A percentile compares a stretch with the other conserved stretches of the same genome.
phyloP scores from a whole-genome alignment of 2,797 vertebrate genomes.

The Cynodonichthys magdalenae region DNA sequence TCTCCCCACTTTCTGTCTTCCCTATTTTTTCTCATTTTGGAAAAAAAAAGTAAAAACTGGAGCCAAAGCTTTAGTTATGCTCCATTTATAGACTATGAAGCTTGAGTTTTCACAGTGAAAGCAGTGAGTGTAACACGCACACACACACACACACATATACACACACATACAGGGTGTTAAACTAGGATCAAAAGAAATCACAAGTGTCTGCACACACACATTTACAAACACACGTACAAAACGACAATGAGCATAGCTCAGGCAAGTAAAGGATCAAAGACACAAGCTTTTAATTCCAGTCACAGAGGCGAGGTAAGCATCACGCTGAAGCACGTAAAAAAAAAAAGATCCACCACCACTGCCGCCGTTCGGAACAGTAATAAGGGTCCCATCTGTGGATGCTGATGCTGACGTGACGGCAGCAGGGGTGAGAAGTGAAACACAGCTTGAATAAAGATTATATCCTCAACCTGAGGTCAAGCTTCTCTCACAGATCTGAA shows the following conservation, averaged over 20 bases:
- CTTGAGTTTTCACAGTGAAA: conserved; percentile 46
- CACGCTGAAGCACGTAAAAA: conserved; percentile 18
- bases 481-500: background rate
- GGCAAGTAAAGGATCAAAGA: conserved; percentile 67
- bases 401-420: conserved; percentile 34
- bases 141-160: conserved; percentile 22
- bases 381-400: conserved; percentile 29
- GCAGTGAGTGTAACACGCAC: conserved; percentile 14
- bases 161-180: conserved; percentile 20
- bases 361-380: conserved; percentile 35
- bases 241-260: conserved; percentile 38
- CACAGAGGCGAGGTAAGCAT: conserved; percentile 29
- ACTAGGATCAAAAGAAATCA: conserved; percentile 56
- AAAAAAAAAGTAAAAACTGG: conserved; percentile 40
- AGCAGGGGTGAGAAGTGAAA: conserved; percentile 16
- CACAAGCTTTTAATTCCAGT: conserved; percentile 61
- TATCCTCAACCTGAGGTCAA: background rate
- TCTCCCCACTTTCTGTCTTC: background rate
- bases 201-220: conserved; percentile 30
- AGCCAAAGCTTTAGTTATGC: conserved; percentile 46
- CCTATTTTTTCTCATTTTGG: conserved; percentile 24
- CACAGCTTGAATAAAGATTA: conserved; percentile 36
- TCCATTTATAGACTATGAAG: conserved; percentile 62
- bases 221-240: conserved; percentile 36
- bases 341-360: conserved; percentile 11